Evolutionary conservation across 2,888 invertebrate genomes (phyloP).

Genomic region (Pachliopta kotzebuea): DNA sequence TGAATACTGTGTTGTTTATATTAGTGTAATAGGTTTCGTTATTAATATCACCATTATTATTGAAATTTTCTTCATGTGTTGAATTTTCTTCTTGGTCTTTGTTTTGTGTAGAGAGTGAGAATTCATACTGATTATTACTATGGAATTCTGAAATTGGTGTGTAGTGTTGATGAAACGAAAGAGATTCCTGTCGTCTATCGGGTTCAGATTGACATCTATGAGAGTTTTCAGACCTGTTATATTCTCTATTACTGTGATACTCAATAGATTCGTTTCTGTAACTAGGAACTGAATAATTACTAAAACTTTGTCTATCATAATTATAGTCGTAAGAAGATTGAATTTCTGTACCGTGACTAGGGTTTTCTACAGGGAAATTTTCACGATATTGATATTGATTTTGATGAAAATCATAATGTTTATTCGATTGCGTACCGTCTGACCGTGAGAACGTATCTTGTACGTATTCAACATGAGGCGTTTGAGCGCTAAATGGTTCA

Average conservation of each 20-base stretch:
- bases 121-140: slow-evolving; percentile 9
- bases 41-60: not conserved
- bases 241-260: not conserved
- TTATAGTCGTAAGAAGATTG: slow-evolving; percentile 6
- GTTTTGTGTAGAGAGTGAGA: not conserved
- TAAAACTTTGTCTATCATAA: slow-evolving; percentile 8
- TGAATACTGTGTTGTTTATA: not conserved
- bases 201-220: slow-evolving; percentile 7
- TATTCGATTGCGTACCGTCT: not conserved
- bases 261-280: slow-evolving; percentile 7
- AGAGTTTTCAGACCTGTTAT: slow-evolving; percentile 3
- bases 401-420: slow-evolving; percentile 1
- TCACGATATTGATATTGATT: slow-evolving; percentile 14
- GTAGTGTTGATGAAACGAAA: not conserved
- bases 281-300: not conserved
- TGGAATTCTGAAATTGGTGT: slow-evolving; percentile 1
- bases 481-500: slow-evolving; percentile 7
- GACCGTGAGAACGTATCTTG: slow-evolving; percentile 3
- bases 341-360: slow-evolving; percentile 6
- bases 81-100: not conserved
- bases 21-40: slow-evolving; percentile 1
- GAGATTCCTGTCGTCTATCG: slow-evolving; percentile 1
- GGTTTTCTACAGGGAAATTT: slow-evolving; percentile 6
- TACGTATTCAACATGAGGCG: not conserved
- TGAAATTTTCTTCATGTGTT: slow-evolving; percentile 6